Base-by-base conservation (phyloP, 2,888 invertebrate genomes). In the Melanophora roralis region DNA sequence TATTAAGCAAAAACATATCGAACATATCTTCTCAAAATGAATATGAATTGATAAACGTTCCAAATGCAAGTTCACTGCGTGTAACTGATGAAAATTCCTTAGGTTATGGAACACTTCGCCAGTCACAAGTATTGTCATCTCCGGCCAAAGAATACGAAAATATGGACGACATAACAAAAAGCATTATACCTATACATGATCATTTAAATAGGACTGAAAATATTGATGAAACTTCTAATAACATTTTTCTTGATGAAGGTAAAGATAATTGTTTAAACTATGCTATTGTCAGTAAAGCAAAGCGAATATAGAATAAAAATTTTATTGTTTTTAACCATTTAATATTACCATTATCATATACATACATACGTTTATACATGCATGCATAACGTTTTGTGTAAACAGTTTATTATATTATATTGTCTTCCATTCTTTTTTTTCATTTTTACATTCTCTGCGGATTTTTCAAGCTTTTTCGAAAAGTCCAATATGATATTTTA, bases 281-380 rank as follows among this genome's bases (percentile, higher is more conserved):
- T 90, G 95, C 96, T 80, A 92, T 95, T 86, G 94, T 96, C 73
- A 95, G 95, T 88, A 96, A 96, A 90, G 94, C 95, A 86, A 96
- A 96, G 92, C 92, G 94, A 90, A 95, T 96, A 89, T 95, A 92
- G 90, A 38, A 11, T 38, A 34, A 27, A 3, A n/a, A n/a, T n/a
- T n/a, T n/a, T n/a, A n/a, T 27, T 27, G 27, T 6, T 27, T 6
- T 27, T 27, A 27, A n/a, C n/a, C n/a, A n/a, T n/a, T n/a, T n/a
- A n/a, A n/a, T n/a, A n/a, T n/a, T n/a, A n/a, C n/a, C n/a, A n/a
- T n/a, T n/a, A n/a, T n/a, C n/a, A n/a, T n/a, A n/a, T n/a, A n/a
- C n/a, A n/a, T n/a, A n/a, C n/a, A n/a, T n/a, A n/a, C n/a, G n/a
- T n/a, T n/a, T n/a, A n/a, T n/a, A n/a, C n/a, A n/a, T n/a, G n/a